These are phyloP conservation scores for Hydractinia symbiolongicarpus DNA, from an alignment of 30 jellyfish, hydroid and myxozoan species.

Conservation along the genomic window DNA sequence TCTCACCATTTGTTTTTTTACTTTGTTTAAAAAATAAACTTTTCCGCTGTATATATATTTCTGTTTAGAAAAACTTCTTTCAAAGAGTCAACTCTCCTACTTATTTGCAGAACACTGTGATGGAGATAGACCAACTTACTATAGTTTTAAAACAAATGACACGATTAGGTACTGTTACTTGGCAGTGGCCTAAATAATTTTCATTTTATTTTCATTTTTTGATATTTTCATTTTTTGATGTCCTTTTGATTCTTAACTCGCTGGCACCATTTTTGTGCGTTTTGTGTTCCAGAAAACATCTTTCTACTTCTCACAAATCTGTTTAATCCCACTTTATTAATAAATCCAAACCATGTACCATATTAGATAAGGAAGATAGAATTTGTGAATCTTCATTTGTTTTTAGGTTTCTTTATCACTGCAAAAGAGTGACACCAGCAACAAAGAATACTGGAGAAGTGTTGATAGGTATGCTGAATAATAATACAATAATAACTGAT, in stretches of 20 bases:
- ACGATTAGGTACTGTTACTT: slow-evolving; percentile 64
- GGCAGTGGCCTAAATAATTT: not conserved
- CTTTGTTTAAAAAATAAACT: not conserved
- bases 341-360: no score
- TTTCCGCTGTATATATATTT: not conserved
- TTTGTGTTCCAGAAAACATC: no score
- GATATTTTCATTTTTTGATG: not conserved
- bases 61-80: slow-evolving; percentile 36
- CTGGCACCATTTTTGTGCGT: no score
- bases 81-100: slow-evolving; percentile 45
- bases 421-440: slow-evolving; percentile 91
- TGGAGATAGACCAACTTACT: slow-evolving; percentile 73
- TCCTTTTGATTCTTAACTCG: no score
- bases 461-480: slow-evolving; percentile 51
- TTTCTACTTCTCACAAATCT: no score
- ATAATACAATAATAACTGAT: no score
- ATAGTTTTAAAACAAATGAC: slow-evolving; percentile 83
- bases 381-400: not conserved
- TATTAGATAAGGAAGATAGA: no score
- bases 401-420: slow-evolving; percentile 76
- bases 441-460: slow-evolving; percentile 91
- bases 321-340: no score
- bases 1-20: not conserved
- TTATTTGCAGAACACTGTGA: slow-evolving; percentile 46
- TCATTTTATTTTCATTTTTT: not conserved